Percentiles rank a stretch among this genome's conserved stretches.
Evolutionary conservation across 2,797 vertebrate species (phyloP).

Genomic region (Arremon aurantiirostris): DNA sequence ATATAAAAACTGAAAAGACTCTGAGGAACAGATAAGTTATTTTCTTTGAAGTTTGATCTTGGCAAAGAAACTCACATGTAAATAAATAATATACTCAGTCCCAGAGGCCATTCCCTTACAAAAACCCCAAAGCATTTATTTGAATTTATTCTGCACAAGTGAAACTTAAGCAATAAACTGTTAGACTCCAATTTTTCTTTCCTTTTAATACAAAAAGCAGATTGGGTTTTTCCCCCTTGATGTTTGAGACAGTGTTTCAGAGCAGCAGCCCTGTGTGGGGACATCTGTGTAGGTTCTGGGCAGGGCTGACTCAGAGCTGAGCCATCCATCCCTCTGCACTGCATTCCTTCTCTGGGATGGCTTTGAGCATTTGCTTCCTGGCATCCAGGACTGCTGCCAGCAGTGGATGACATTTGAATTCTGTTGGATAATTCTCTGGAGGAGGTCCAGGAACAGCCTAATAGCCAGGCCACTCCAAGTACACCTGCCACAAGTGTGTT

Average conservation of each 20-base stretch:
- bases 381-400: not conserved
- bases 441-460: not conserved
- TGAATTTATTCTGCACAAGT: not conserved
- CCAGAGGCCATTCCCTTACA: too few relatives aligned
- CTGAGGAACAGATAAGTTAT: too few relatives aligned
- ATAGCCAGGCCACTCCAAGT: not conserved
- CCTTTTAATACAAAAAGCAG: not conserved
- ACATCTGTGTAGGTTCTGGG: not conserved
- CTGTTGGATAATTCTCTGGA: not conserved
- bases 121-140: not conserved
- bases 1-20: too few relatives aligned
- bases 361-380: not conserved
- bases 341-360: not conserved
- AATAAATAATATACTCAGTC: too few relatives aligned
- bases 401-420: not conserved
- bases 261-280: not conserved
- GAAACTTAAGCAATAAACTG: not conserved
- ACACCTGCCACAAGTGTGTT: not conserved
- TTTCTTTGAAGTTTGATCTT: too few relatives aligned
- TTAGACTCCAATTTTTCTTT: not conserved
- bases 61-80: too few relatives aligned
- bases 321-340: not conserved
- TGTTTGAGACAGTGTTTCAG: not conserved
- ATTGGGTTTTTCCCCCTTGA: not conserved
- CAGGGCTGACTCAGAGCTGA: not conserved